Conservation (phyloP, 2,888 invertebrate species). For the Caenorhabditis afra region DNA sequence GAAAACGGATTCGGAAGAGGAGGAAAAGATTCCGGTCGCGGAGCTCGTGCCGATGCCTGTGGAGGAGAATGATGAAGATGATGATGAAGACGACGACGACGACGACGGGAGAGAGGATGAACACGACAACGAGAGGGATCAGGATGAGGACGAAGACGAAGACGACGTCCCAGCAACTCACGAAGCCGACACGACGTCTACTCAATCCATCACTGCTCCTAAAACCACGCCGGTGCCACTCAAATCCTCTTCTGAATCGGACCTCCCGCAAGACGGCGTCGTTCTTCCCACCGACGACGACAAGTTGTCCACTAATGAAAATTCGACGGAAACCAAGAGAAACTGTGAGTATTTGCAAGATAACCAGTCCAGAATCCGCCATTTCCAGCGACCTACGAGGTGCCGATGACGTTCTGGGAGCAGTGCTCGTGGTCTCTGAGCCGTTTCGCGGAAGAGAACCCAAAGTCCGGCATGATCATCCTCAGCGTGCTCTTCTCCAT, state of each 20-base stretch:
- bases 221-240: too few relatives aligned
- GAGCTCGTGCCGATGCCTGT: neutral
- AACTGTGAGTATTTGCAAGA: too few relatives aligned
- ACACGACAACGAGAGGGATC: neutral
- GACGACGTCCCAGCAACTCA: too few relatives aligned
- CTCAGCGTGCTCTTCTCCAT: conserved; percentile 1
- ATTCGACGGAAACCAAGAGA: too few relatives aligned
- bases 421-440: neutral
- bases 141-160: too few relatives aligned
- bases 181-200: too few relatives aligned
- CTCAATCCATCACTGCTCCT: too few relatives aligned
- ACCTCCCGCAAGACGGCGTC: neutral
- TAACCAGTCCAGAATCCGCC: neutral
- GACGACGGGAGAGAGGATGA: too few relatives aligned
- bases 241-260: too few relatives aligned
- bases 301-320: neutral
- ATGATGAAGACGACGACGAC: too few relatives aligned
- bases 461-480: neutral
- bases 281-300: neutral
- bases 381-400: neutral
- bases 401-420: conserved; percentile 4
- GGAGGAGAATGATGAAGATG: neutral
- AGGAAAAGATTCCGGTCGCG: neutral
- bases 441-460: neutral
- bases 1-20: neutral